Evolutionary conservation across 2,797 vertebrate genomes (phyloP).

Genomic region (Phoeniculus purpureus): DNA sequence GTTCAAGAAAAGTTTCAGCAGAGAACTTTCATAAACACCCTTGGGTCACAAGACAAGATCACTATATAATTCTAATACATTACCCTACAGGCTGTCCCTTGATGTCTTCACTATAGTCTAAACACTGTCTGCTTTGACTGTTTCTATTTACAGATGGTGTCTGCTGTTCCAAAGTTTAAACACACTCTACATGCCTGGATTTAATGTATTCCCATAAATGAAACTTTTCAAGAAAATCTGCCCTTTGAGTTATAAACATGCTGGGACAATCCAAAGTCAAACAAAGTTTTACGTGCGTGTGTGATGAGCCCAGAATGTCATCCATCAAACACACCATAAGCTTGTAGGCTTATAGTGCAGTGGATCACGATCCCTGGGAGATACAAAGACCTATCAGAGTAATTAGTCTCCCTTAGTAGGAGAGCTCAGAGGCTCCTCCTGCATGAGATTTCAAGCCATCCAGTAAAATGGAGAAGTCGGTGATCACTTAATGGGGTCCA

Average conservation of each 20-base stretch:
- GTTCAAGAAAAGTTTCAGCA: not conserved
- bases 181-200: not conserved
- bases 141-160: conserved; percentile 44
- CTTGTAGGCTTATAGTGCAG: fast-evolving
- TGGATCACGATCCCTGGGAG: not conserved
- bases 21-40: not conserved
- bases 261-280: not conserved
- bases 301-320: not conserved
- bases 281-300: not conserved
- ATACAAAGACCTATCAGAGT: not conserved
- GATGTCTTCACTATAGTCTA: not conserved
- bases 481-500: not conserved
- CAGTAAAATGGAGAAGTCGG: not conserved
- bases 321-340: not conserved
- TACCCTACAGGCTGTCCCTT: not conserved
- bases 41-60: conserved; percentile 8
- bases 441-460: fast-evolving
- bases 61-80: not conserved
- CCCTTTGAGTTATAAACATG: not conserved
- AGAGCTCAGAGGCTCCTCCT: not conserved
- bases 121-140: not conserved
- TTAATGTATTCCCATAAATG: conserved; percentile 30
- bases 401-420: not conserved
- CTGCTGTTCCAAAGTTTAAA: conserved; percentile 32
- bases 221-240: conserved; percentile 10